A percentile compares a stretch with the other conserved stretches of the same genome.
Evolutionary conservation across 1,140 invertebrate genomes (phyloP).

Genomic region (Trichoplusia ni): DNA sequence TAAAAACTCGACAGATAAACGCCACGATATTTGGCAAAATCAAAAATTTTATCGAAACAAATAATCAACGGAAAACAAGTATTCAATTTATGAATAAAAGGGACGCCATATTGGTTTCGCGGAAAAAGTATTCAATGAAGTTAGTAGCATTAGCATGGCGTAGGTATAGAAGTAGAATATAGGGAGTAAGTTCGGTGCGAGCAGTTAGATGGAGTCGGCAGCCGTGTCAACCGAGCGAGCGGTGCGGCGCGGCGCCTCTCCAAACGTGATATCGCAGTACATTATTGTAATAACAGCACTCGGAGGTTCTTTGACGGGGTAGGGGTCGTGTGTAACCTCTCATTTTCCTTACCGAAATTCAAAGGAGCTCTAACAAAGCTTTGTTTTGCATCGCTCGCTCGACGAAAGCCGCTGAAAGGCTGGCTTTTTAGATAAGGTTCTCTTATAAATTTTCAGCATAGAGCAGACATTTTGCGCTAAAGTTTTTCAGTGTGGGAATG

Average conservation of each 20-base stretch:
- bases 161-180: background rate
- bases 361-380: constrained; percentile 77
- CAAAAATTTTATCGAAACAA: constrained; percentile 6
- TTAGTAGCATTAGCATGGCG: too few relatives aligned
- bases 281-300: constrained; percentile 77
- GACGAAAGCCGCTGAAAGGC: constrained; percentile 69
- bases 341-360: constrained; percentile 78
- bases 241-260: constrained; percentile 37
- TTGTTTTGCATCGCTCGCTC: constrained; percentile 76
- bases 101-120: background rate
- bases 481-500: constrained; percentile 72
- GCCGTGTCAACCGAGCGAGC: background rate
- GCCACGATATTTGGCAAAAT: background rate
- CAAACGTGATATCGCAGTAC: constrained; percentile 60
- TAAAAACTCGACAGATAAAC: constrained; percentile 9
- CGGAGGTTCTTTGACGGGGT: constrained; percentile 65
- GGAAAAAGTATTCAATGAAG: background rate
- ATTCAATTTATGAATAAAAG: too few relatives aligned
- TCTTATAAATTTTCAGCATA: constrained; percentile 73
- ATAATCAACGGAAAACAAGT: too few relatives aligned
- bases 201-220: constrained; percentile 6
- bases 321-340: constrained; percentile 68
- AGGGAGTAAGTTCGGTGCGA: background rate
- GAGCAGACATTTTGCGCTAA: constrained; percentile 62
- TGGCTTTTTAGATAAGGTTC: constrained; percentile 78